phyloP scores from a whole-genome alignment of 2,797 vertebrate species.

The Coreius guichenoti region DNA sequence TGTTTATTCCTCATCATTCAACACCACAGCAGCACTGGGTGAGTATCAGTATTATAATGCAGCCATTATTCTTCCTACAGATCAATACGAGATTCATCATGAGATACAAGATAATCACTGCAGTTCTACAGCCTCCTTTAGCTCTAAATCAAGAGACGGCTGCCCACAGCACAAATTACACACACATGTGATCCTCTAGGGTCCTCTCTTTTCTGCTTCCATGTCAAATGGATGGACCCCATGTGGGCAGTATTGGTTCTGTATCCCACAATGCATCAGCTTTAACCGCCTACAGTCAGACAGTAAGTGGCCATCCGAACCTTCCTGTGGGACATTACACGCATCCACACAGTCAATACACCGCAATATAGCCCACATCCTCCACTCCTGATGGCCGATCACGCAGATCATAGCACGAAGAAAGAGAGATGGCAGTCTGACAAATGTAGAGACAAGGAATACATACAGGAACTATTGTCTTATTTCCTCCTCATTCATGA shows the following conservation, averaged over 20 bases:
- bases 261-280: conserved; percentile 32
- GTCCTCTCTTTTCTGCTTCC: background rate
- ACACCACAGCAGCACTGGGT: background rate
- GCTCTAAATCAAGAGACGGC: background rate
- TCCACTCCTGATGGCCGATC: background rate
- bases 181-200: background rate
- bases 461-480: conserved; percentile 16
- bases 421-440: background rate
- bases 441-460: background rate
- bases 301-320: conserved; percentile 18
- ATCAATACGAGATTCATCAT: conserved; percentile 25
- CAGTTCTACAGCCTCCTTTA: background rate
- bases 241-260: conserved; percentile 23
- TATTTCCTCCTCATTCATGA: background rate
- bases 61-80: background rate
- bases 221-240: conserved; percentile 3
- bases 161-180: conserved; percentile 53
- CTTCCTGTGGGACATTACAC: conserved; percentile 23
- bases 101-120: background rate
- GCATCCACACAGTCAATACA: conserved; percentile 10
- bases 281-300: conserved; percentile 16
- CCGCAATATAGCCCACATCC: background rate
- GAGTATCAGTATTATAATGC: background rate
- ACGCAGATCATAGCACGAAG: background rate
- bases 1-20: conserved; percentile 58